A percentile compares a stretch with the other conserved stretches of the same genome.
phyloP scores from a whole-genome alignment of 1,140 invertebrate species.

The Hypsibius dujardini region DNA sequence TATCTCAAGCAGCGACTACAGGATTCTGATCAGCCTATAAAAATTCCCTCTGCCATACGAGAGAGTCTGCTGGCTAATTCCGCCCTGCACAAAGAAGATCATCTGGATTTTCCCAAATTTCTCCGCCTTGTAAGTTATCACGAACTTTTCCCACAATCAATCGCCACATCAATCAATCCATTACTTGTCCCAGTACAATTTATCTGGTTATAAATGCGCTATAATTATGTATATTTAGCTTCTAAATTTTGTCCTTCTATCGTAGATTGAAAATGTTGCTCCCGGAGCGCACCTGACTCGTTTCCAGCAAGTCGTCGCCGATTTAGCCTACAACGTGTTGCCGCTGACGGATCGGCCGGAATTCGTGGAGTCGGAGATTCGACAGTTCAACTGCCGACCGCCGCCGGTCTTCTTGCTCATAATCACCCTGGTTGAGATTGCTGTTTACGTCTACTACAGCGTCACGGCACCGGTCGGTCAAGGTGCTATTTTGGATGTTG shows the following conservation, averaged over 20 bases:
- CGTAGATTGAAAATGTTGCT: background rate
- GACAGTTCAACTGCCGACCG: slow-evolving; percentile 64
- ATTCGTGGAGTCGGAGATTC: slow-evolving; percentile 45
- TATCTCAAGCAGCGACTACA: slow-evolving; percentile 39
- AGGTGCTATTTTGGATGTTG: background rate
- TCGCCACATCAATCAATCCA: too few species aligned
- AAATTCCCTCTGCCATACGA: slow-evolving; percentile 34
- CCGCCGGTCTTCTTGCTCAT: slow-evolving; percentile 64
- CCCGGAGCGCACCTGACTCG: slow-evolving; percentile 10
- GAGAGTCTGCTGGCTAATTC: slow-evolving; percentile 48
- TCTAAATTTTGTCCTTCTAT: slow-evolving; percentile 22
- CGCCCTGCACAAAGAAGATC: slow-evolving; percentile 51
- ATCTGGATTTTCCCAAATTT: slow-evolving; percentile 57
- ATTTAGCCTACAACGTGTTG: slow-evolving; percentile 23
- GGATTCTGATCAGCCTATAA: too few species aligned
- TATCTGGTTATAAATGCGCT: too few species aligned
- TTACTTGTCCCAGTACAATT: too few species aligned
- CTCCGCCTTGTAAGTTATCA: slow-evolving; percentile 45
- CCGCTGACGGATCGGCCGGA: slow-evolving; percentile 23
- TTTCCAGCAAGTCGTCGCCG: slow-evolving; percentile 21
- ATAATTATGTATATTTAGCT: too few species aligned
- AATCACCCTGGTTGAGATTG: slow-evolving; percentile 29
- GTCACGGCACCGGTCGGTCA: slow-evolving; percentile 30
- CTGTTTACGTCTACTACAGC: slow-evolving; percentile 16
- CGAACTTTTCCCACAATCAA: too few species aligned